These are phyloP conservation scores for Caenorhabditis remanei DNA, from an alignment of 1,140 invertebrate species.

Conservation along the genomic window DNA sequence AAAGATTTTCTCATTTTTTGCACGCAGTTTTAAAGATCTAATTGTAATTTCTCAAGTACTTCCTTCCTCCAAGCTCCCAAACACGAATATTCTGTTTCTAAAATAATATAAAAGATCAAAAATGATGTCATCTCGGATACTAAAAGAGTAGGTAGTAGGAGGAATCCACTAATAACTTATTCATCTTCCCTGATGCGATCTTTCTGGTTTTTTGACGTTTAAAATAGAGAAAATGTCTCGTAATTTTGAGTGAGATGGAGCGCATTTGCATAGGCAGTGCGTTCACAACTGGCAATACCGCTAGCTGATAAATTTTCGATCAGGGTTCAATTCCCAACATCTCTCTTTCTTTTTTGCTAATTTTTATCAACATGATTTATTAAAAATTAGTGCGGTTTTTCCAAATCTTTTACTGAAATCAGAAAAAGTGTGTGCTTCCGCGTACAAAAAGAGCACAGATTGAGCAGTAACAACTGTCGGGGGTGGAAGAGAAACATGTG, in stretches of 20 bases:
- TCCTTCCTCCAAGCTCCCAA: slow-evolving; percentile 18
- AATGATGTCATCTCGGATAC: slow-evolving; percentile 29
- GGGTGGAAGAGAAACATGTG: neutral
- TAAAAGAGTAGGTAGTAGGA: slow-evolving; percentile 24
- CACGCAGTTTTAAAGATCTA: neutral
- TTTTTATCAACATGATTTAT: no score
- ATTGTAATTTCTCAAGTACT: slow-evolving; percentile 33
- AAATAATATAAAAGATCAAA: slow-evolving; percentile 19
- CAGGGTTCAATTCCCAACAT: no score
- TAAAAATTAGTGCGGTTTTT: no score
- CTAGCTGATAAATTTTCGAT: no score
- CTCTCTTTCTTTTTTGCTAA: no score
- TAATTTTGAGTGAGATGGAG: neutral
- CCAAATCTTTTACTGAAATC: neutral
- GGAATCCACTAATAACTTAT: slow-evolving; percentile 32
- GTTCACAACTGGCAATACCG: no score
- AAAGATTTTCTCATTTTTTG: neutral
- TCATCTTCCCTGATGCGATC: neutral
- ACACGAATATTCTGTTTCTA: neutral
- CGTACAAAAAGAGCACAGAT: slow-evolving; percentile 45
- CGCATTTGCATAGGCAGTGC: no score
- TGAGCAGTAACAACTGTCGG: slow-evolving; percentile 24
- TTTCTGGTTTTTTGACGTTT: slow-evolving; percentile 46
- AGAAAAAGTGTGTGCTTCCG: slow-evolving; percentile 11
- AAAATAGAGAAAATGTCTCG: neutral